A percentile compares a stretch with the other conserved stretches of the same genome.
These are phyloP conservation scores for Drosophila neutralis DNA, from an alignment of 2,888 invertebrate genomes.

Conservation along the genomic window DNA sequence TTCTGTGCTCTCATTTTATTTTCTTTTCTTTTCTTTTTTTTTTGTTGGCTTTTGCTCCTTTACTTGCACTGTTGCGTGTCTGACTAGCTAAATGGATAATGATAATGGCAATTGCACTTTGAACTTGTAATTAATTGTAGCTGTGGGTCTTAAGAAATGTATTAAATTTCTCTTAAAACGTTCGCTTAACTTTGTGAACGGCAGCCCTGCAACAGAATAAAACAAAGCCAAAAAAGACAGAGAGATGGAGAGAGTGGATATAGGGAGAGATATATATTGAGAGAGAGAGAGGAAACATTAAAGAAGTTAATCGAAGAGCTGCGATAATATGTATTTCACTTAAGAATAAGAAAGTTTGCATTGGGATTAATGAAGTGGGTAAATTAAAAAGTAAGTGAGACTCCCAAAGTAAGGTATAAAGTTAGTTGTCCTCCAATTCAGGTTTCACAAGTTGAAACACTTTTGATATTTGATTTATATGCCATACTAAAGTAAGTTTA, in stretches of 20 bases:
- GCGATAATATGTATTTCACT: neutral
- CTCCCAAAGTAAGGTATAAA: neutral
- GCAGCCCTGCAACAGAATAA: neutral
- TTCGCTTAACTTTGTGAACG: constrained; percentile 1
- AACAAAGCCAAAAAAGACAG: neutral
- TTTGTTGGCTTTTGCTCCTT: constrained; percentile 7
- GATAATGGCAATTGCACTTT: constrained; percentile 75
- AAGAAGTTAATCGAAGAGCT: neutral
- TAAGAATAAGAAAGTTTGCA: no score
- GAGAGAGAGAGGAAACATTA: neutral
- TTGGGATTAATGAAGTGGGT: neutral
- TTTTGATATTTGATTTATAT: neutral
- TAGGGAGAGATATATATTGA: neutral
- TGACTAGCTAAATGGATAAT: constrained; percentile 68
- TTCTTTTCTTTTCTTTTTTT: constrained; percentile 4
- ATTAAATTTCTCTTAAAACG: constrained; percentile 31
- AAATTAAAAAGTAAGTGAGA: neutral
- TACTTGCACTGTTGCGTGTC: constrained; percentile 47
- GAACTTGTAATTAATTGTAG: constrained; percentile 68
- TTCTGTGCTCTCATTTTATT: neutral
- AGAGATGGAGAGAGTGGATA: no score
- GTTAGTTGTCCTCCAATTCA: neutral
- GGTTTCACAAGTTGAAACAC: neutral
- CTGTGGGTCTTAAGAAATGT: constrained; percentile 23
- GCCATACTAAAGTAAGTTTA: neutral